phyloP scores from a whole-genome alignment of 64 coral and sea anemone species.

The Exaiptasia diaphana region DNA sequence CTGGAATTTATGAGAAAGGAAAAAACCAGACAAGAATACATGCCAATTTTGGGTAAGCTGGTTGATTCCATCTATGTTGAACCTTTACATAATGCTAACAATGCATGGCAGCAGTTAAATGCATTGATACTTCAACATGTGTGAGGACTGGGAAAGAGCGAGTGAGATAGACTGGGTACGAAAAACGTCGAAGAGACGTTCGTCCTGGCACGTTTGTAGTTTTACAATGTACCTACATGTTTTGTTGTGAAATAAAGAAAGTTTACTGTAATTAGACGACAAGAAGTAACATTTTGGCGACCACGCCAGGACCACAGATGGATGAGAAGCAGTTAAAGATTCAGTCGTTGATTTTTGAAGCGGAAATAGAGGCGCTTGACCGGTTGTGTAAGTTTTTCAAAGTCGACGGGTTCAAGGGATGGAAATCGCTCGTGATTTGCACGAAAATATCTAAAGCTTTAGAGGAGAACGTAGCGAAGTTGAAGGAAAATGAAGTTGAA shows the following conservation, averaged over 20 bases:
- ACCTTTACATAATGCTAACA: constrained; percentile 52
- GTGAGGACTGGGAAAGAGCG: too few relatives aligned
- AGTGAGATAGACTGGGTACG: too few relatives aligned
- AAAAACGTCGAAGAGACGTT: too few relatives aligned
- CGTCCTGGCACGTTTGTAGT: too few relatives aligned
- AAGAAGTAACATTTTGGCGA: too few relatives aligned
- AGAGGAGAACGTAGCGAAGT: not conserved
- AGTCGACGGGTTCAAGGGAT: not conserved
- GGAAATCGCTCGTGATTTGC: not conserved
- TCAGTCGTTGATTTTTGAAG: too few relatives aligned
- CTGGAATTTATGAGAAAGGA: constrained; percentile 45
- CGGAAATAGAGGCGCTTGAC: not conserved
- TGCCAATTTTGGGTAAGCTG: constrained; percentile 21
- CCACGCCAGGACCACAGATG: too few relatives aligned
- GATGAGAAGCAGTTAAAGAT: too few relatives aligned
- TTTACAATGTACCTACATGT: too few relatives aligned
- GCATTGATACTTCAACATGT: too few relatives aligned
- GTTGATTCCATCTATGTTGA: constrained; percentile 31
- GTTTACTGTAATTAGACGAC: too few relatives aligned
- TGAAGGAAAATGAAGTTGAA: not conserved
- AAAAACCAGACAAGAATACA: constrained; percentile 44
- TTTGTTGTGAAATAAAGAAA: too few relatives aligned
- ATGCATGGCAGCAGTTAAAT: constrained; percentile 50
- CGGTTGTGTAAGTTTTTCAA: not conserved
- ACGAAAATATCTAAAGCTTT: not conserved